Evolutionary conservation across 2,113 vertebrate genomes (phyloP).

Genomic region (Danionella cerebrum): DNA sequence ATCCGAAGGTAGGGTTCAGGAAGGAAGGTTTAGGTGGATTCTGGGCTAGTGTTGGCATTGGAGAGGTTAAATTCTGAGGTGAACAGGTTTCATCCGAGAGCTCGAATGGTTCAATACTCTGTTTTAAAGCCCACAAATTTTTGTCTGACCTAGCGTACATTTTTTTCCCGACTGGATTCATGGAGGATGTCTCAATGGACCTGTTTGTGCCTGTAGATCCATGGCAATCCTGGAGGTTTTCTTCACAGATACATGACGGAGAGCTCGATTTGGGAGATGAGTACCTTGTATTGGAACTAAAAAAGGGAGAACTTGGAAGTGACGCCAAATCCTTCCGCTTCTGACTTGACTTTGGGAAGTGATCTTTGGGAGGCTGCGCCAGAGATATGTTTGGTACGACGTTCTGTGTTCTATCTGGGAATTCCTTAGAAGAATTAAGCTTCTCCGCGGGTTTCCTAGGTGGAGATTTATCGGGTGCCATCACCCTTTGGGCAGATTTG

Average conservation of each 20-base stretch:
- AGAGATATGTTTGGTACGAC: slow-evolving; percentile 19
- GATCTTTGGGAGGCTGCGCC: not conserved
- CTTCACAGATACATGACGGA: not conserved
- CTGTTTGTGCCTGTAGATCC: not conserved
- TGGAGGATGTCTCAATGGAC: not conserved
- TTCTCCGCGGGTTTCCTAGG: slow-evolving; percentile 16
- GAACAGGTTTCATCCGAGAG: no score
- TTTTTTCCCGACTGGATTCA: not conserved
- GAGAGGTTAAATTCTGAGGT: not conserved
- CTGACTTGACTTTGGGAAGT: not conserved
- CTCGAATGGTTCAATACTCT: not conserved
- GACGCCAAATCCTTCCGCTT: not conserved
- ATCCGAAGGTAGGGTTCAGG: not conserved
- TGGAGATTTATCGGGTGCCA: not conserved
- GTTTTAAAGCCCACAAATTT: not conserved
- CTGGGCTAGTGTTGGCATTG: no score
- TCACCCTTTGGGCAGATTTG: slow-evolving; percentile 8
- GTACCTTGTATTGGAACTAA: slow-evolving; percentile 27
- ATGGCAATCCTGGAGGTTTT: not conserved
- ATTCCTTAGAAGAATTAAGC: not conserved
- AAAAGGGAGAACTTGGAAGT: slow-evolving; percentile 34
- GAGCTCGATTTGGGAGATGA: slow-evolving; percentile 24
- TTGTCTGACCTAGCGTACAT: not conserved
- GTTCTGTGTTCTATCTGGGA: not conserved
- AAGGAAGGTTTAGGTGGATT: not conserved